Evolutionary conservation across 2,797 vertebrate genomes (phyloP).

Genomic region (Sebastes matsubarae): DNA sequence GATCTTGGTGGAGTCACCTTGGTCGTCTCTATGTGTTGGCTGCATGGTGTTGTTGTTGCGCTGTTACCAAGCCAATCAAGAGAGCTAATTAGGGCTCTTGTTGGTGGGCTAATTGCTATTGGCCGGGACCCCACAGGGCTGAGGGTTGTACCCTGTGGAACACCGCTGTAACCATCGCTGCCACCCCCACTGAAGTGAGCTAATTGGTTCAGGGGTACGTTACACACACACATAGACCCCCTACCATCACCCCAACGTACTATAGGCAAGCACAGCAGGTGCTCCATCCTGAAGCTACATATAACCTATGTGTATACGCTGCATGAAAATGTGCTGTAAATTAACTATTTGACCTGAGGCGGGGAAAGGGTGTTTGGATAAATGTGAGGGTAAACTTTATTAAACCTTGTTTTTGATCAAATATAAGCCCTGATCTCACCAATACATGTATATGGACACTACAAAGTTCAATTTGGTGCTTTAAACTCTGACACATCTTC

Average conservation of each 20-base stretch:
- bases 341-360: slow-evolving; percentile 29
- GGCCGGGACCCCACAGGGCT: slow-evolving; percentile 75
- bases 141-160: slow-evolving; percentile 67
- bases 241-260: slow-evolving; percentile 39
- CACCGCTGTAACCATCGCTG: slow-evolving; percentile 39
- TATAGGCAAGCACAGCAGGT: slow-evolving; percentile 62
- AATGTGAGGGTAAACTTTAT: neutral
- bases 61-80: slow-evolving; percentile 77
- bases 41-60: slow-evolving; percentile 51
- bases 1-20: slow-evolving; percentile 44
- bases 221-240: slow-evolving; percentile 42
- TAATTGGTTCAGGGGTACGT: slow-evolving; percentile 73
- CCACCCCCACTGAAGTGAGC: slow-evolving; percentile 51
- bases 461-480: neutral
- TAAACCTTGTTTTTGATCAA: neutral
- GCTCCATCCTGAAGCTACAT: slow-evolving; percentile 52
- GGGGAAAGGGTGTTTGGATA: neutral
- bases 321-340: slow-evolving; percentile 44
- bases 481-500: neutral
- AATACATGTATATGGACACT: neutral
- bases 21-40: slow-evolving; percentile 47
- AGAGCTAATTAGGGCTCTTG: slow-evolving; percentile 83
- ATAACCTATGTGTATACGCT: slow-evolving; percentile 62
- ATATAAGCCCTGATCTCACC: neutral
- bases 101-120: slow-evolving; percentile 81